These are phyloP conservation scores for Ericerus pela DNA, from an alignment of 1,140 invertebrate genomes.

Conservation along the genomic window DNA sequence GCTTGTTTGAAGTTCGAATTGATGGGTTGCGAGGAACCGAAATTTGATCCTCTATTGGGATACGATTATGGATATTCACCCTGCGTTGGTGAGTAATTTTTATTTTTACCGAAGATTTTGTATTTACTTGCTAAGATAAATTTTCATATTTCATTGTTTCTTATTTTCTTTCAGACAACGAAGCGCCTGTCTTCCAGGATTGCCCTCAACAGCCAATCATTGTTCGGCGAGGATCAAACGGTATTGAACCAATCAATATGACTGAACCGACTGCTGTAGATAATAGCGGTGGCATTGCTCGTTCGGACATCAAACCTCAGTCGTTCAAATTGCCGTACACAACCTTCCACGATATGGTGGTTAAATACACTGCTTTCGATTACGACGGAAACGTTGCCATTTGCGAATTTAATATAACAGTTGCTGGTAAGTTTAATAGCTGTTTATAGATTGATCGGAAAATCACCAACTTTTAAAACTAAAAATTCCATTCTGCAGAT, in stretches of 20 bases:
- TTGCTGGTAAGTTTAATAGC: constrained; percentile 45
- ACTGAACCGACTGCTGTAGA: constrained; percentile 82
- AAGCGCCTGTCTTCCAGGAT: constrained; percentile 90
- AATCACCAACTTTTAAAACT: not conserved
- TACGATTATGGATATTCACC: constrained; percentile 88
- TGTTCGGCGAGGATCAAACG: constrained; percentile 71
- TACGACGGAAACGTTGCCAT: constrained; percentile 94
- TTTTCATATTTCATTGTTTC: not conserved
- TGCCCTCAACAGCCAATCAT: constrained; percentile 83
- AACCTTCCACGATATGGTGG: constrained; percentile 79
- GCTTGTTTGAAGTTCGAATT: constrained; percentile 92
- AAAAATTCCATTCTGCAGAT: constrained; percentile 38
- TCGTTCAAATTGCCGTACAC: constrained; percentile 78
- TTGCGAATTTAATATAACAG: constrained; percentile 89
- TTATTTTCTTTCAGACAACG: constrained; percentile 59
- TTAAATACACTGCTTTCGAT: constrained; percentile 91
- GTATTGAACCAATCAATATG: constrained; percentile 76
- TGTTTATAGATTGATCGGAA: no score
- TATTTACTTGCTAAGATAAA: not conserved
- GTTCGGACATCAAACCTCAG: constrained; percentile 77
- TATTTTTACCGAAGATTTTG: not conserved
- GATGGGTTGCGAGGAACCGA: constrained; percentile 82
- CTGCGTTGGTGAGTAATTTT: constrained; percentile 55
- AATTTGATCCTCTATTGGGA: constrained; percentile 62
- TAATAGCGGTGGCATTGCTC: constrained; percentile 84